Conservation (phyloP, 2,797 vertebrate genomes). For the Bradypus variegatus region DNA sequence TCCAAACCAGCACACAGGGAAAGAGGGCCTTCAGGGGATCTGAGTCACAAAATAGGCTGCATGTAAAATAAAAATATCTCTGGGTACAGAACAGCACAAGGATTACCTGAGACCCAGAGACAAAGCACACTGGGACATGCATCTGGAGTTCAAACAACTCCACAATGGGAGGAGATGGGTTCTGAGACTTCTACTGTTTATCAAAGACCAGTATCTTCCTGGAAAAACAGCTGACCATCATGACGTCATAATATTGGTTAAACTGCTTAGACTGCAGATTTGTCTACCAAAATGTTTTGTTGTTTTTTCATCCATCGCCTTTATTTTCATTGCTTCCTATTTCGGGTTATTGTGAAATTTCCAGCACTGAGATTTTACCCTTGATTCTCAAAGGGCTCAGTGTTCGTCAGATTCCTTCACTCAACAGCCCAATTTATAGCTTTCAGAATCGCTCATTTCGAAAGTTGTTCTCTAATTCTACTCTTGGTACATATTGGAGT, state of each 20-base stretch:
- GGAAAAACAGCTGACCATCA: neutral
- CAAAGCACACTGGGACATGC: rapidly evolving
- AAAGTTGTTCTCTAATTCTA: no score
- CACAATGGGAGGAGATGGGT: neutral
- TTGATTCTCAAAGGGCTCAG: no score
- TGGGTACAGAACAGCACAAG: no score
- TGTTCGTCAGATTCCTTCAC: neutral
- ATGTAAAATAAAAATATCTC: neutral
- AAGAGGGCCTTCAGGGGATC: neutral
- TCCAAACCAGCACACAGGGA: neutral
- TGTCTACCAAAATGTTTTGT: neutral
- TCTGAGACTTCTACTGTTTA: neutral
- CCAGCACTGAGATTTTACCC: neutral
- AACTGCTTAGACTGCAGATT: neutral
- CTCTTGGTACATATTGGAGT: no score
- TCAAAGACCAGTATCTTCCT: neutral
- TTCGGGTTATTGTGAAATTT: neutral
- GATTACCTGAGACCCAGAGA: neutral
- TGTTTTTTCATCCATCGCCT: no score
- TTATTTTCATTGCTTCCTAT: neutral
- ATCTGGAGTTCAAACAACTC: neutral
- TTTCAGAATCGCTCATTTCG: neutral
- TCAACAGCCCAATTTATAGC: neutral
- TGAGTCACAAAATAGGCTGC: neutral
- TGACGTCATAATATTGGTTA: rapidly evolving